A percentile compares a stretch with the other conserved stretches of the same genome.
phyloP scores from a whole-genome alignment of 2,797 vertebrate species.

The Molossus molossus region DNA sequence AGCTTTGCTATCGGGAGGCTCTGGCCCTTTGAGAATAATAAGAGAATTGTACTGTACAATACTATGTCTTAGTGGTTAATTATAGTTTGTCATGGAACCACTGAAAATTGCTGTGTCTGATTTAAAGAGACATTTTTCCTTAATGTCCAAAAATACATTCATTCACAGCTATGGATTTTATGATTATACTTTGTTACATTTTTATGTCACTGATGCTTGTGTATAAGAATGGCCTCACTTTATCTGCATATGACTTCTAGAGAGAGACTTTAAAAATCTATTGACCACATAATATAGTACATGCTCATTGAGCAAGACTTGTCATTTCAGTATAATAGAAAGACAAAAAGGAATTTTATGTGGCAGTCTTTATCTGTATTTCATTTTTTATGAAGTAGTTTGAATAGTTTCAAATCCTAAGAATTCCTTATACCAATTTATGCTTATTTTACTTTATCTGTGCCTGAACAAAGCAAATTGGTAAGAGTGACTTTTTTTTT shows the following conservation, averaged over 20 bases:
- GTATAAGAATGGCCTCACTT: not conserved
- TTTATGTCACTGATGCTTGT: conserved; percentile 55
- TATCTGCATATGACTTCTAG: not conserved
- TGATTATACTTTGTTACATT: conserved; percentile 69
- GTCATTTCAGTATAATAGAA: conserved; percentile 53
- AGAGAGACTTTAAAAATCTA: conserved; percentile 58
- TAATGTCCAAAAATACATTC: conserved; percentile 31
- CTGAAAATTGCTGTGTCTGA: conserved; percentile 68
- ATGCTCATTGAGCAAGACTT: conserved; percentile 34
- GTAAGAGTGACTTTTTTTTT: conserved; percentile 44
- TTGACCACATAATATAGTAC: not conserved
- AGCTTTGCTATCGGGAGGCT: not conserved
- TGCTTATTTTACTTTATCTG: conserved; percentile 52
- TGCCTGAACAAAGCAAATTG: conserved; percentile 38
- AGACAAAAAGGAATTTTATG: not conserved
- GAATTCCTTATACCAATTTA: not conserved
- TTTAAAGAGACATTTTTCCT: conserved; percentile 76
- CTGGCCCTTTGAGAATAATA: not conserved
- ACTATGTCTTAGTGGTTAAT: conserved; percentile 70
- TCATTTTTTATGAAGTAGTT: conserved; percentile 35
- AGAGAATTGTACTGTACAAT: conserved; percentile 42
- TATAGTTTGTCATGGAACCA: conserved; percentile 68
- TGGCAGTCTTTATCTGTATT: conserved; percentile 17
- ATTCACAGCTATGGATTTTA: conserved; percentile 73
- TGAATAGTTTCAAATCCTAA: conserved; percentile 39